These are phyloP conservation scores for Drosophila imparisetae DNA, from an alignment of 2,888 invertebrate genomes.

Conservation along the genomic window DNA sequence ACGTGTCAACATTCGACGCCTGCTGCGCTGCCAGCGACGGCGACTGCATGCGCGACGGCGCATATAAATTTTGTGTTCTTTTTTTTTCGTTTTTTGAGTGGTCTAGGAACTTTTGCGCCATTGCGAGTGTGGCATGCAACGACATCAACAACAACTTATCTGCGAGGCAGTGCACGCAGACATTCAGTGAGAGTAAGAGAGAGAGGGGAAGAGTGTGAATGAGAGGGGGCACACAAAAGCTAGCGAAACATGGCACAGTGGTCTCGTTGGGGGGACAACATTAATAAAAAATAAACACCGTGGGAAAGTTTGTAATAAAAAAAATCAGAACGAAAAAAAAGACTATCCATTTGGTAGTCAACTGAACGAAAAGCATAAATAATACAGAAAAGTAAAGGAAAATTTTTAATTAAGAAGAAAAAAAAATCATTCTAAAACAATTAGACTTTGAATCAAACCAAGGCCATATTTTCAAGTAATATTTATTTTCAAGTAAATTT, in stretches of 20 bases:
- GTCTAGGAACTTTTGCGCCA: slow-evolving; percentile 79
- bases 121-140: slow-evolving; percentile 78
- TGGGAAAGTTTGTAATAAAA: slow-evolving; percentile 40
- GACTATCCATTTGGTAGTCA: slow-evolving; percentile 22
- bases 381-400: background rate
- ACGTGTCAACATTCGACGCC: slow-evolving; percentile 78
- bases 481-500: background rate
- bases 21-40: slow-evolving; percentile 53
- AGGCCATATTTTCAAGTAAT: background rate
- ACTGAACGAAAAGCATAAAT: slow-evolving; percentile 1
- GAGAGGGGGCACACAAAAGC: slow-evolving; percentile 5
- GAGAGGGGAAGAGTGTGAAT: background rate
- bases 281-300: slow-evolving; percentile 47
- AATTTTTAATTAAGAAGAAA: background rate
- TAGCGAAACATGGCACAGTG: slow-evolving; percentile 57
- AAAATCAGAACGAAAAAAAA: slow-evolving; percentile 14
- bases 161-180: slow-evolving; percentile 60
- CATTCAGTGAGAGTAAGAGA: background rate
- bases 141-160: slow-evolving; percentile 55
- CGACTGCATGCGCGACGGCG: slow-evolving; percentile 77
- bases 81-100: slow-evolving; percentile 64
- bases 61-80: slow-evolving; percentile 78
- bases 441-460: background rate
- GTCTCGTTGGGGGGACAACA: slow-evolving; percentile 33
- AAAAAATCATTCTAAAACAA: background rate